A percentile compares a stretch with the other conserved stretches of the same genome.
Conservation (phyloP, 1,140 invertebrate species). For the Cotesia glomerata region DNA sequence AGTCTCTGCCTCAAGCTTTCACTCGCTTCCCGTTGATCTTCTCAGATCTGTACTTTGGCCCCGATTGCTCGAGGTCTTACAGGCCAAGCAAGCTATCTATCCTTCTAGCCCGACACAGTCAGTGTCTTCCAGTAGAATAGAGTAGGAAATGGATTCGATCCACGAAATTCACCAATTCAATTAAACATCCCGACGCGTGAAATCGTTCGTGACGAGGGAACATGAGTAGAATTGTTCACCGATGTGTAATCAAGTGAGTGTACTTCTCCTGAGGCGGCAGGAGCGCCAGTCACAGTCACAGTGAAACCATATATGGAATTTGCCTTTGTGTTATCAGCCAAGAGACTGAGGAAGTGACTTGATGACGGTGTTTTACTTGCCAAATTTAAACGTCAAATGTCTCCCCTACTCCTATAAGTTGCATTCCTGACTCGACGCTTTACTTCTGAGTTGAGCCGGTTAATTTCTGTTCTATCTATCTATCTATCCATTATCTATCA, state of each 20-base stretch:
- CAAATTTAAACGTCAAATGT: background rate
- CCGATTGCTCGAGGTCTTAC: too few species aligned
- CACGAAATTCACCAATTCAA: constrained; percentile 24
- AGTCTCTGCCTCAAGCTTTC: background rate
- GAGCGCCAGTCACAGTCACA: too few species aligned
- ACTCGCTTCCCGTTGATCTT: background rate
- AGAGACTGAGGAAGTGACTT: background rate
- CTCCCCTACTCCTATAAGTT: background rate
- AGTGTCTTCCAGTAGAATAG: too few species aligned
- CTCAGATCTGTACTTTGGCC: background rate
- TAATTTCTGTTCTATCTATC: too few species aligned
- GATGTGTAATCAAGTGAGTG: background rate
- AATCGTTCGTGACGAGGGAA: constrained; percentile 20
- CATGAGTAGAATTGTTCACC: constrained; percentile 4
- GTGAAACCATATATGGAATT: too few species aligned
- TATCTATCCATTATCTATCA: too few species aligned
- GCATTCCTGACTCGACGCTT: background rate
- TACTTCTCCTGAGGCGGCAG: background rate
- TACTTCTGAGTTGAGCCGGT: background rate
- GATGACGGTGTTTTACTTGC: constrained; percentile 8
- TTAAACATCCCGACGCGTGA: constrained; percentile 22
- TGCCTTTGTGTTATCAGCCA: too few species aligned
- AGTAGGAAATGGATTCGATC: constrained; percentile 16
- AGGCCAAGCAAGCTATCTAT: too few species aligned
- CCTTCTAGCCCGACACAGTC: too few species aligned